Evolutionary conservation across 2,888 invertebrate genomes (phyloP).

Genomic region (Idaea biselata): DNA sequence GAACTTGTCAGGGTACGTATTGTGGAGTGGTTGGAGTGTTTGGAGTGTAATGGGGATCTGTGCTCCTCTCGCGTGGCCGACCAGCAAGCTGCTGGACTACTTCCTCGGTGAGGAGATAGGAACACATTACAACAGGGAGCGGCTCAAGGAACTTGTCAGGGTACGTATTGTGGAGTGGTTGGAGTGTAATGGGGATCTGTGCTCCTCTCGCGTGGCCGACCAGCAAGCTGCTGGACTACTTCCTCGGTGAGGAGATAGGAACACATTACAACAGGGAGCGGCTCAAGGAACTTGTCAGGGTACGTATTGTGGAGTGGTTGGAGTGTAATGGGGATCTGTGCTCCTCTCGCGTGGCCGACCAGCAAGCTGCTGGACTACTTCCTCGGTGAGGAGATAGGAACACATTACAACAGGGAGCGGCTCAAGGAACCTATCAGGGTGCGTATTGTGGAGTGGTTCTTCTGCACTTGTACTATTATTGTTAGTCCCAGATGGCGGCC

Average conservation of each 20-base stretch:
- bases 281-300: conserved; percentile 96
- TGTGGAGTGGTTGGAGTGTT: no score
- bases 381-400: conserved; percentile 98
- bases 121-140: conserved; percentile 96
- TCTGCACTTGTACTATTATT: no score
- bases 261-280: conserved; percentile 98
- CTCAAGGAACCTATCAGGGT: conserved; percentile 97
- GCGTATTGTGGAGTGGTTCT: no score
- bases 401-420: conserved; percentile 97
- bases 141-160: conserved; percentile 96
- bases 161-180: no score
- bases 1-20: conserved; percentile 94
- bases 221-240: conserved; percentile 92
- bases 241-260: conserved; percentile 98
- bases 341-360: conserved; percentile 95
- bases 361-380: conserved; percentile 93
- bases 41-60: conserved; percentile 97
- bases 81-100: conserved; percentile 93
- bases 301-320: no score
- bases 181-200: conserved; percentile 95
- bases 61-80: conserved; percentile 95
- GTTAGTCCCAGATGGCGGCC: no score
- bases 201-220: conserved; percentile 97
- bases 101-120: conserved; percentile 98
- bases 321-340: conserved; percentile 96